Base-by-base conservation (phyloP, 1,140 invertebrate genomes). In the Drosophila neocordata region DNA sequence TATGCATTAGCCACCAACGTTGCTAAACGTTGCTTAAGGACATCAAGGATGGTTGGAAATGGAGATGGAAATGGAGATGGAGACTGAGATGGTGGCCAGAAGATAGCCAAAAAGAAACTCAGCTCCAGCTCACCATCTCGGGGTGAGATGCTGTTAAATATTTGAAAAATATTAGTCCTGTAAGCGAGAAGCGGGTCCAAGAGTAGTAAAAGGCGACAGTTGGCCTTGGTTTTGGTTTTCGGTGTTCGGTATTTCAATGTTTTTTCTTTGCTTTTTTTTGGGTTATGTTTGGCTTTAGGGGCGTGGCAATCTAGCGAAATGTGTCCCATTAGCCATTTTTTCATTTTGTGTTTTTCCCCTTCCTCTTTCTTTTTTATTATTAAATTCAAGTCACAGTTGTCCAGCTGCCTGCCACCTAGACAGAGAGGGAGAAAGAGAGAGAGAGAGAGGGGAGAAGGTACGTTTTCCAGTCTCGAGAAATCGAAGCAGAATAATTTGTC, bases 401-500 rank as follows among this genome's bases (percentile, higher is more conserved):
- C 60, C 79, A 63, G 59, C 52, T 57, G 34, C 48, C 41, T 20
- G 62, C 51, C 61, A 13, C 48, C 15, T 22, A 37, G 58, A 70
- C 27, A 56, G 27, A 31, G 34, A 55, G 37, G 12, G 37, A 15
- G 13, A 9, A 15, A 41, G 22, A 20, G 41, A 20, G 11, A 20
- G 12, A 57, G 24, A 22, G 53, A 20, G 20, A 34, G 8, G 52
- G 41, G 13, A 57, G 72, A 13, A 53, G n/a, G n/a, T n/a, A 75
- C 74, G 56, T 56, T 61, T 74, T 64, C 12, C 56, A 68, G 75
- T 66, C 57, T 75, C 59, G 74, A 77, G 83, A 88, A 88, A 88
- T 88, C 83, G 83, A 88, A 88, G 83, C 83, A 81, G 72, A 56
- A 88, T 88, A 88, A 88, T 88, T 88, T 88, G 83, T 88, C 83